These are phyloP conservation scores for Netelia inedita DNA, from an alignment of 2,888 invertebrate species.

Conservation along the genomic window DNA sequence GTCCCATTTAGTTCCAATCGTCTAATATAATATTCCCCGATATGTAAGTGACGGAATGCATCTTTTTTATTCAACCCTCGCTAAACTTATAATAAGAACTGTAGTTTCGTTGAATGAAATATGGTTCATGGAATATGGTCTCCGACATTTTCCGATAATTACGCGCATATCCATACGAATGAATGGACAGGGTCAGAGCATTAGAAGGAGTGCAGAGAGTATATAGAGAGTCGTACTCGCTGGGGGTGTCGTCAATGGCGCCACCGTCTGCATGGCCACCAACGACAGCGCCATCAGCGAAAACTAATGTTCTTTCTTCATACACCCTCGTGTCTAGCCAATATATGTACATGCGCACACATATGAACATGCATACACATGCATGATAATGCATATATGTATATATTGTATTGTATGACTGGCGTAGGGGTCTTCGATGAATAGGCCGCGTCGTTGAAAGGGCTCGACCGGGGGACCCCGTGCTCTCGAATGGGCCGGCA, in stretches of 20 bases:
- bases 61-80: no score
- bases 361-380: neutral
- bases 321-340: slow-evolving; percentile 37
- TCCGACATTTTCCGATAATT: neutral
- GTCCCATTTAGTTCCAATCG: no score
- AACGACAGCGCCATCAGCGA: slow-evolving; percentile 38
- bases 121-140: neutral
- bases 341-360: neutral
- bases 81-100: no score
- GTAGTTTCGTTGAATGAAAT: neutral
- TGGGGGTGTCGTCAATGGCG: neutral
- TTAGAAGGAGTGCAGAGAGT: slow-evolving; percentile 4
- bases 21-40: no score
- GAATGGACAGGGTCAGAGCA: neutral
- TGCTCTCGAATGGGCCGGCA: slow-evolving; percentile 48
- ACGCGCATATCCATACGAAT: slow-evolving; percentile 5
- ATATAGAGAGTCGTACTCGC: neutral
- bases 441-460: slow-evolving; percentile 55
- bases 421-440: slow-evolving; percentile 49
- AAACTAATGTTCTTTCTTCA: slow-evolving; percentile 38
- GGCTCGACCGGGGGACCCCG: slow-evolving; percentile 41
- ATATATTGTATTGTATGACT: slow-evolving; percentile 31
- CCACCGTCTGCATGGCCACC: slow-evolving; percentile 6
- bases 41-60: no score
- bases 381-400: neutral